Percentiles rank a stretch among this genome's conserved stretches.
Evolutionary conservation across 2,888 invertebrate genomes (phyloP).

Genomic region (Oligia strigilis): DNA sequence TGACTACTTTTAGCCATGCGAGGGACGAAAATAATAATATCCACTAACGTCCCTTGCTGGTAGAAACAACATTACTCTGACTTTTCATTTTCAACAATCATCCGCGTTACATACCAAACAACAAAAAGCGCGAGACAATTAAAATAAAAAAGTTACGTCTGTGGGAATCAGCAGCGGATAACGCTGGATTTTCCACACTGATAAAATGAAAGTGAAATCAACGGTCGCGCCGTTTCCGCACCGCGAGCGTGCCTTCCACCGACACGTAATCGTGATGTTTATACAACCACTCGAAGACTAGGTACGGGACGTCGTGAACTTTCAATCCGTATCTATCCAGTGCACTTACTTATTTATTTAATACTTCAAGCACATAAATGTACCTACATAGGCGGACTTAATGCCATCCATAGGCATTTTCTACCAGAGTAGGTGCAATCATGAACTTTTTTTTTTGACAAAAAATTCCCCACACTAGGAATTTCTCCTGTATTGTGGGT

Average conservation of each 20-base stretch:
- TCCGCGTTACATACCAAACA: neutral
- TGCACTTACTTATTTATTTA: neutral
- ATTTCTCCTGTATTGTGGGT: too few species aligned
- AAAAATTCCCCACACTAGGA: too few species aligned
- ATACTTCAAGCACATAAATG: too few species aligned
- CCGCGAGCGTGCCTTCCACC: slow-evolving; percentile 66
- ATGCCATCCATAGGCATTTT: too few species aligned
- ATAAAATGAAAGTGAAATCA: slow-evolving; percentile 87
- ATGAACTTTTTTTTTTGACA: too few species aligned
- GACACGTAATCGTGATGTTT: slow-evolving; percentile 73
- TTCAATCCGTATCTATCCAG: slow-evolving; percentile 23
- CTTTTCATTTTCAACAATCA: slow-evolving; percentile 33
- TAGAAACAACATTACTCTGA: slow-evolving; percentile 22
- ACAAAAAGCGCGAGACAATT: slow-evolving; percentile 54
- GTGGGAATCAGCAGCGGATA: slow-evolving; percentile 66
- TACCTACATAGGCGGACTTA: too few species aligned
- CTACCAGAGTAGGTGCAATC: too few species aligned
- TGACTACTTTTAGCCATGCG: too few species aligned
- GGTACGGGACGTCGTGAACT: slow-evolving; percentile 42
- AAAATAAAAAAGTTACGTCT: slow-evolving; percentile 55
- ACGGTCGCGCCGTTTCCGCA: slow-evolving; percentile 77
- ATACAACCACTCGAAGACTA: slow-evolving; percentile 47
- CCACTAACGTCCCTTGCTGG: neutral
- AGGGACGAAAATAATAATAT: neutral
- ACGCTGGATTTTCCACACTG: slow-evolving; percentile 78